These are phyloP conservation scores for Allacma fusca DNA, from an alignment of 2,888 invertebrate species.

Conservation along the genomic window DNA sequence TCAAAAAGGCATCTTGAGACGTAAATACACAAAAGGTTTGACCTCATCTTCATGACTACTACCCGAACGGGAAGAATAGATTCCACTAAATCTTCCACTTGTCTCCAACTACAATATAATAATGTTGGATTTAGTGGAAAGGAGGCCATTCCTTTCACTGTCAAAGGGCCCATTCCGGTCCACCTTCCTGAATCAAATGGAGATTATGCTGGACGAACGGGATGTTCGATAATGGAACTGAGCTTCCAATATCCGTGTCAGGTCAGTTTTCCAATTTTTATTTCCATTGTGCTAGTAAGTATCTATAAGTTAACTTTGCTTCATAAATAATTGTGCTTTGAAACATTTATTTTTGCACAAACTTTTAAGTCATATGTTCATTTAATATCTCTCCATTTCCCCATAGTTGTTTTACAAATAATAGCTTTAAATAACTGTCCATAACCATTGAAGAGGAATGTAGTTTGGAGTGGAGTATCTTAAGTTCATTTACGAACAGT, in stretches of 20 bases:
- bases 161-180: conserved; percentile 59
- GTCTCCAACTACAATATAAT: conserved; percentile 11
- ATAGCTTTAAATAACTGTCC: no score
- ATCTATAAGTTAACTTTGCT: no score
- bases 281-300: not conserved
- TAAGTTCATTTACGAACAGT: no score
- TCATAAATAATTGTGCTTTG: no score
- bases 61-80: conserved; percentile 21
- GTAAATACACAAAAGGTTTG: conserved; percentile 13
- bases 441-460: no score
- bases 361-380: no score
- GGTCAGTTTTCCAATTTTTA: conserved; percentile 17
- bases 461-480: no score
- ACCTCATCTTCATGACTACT: conserved; percentile 29
- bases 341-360: no score
- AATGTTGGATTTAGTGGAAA: conserved; percentile 41
- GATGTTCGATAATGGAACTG: conserved; percentile 57
- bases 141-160: conserved; percentile 55
- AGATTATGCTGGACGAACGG: conserved; percentile 47
- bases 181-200: conserved; percentile 47
- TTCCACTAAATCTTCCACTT: conserved; percentile 8
- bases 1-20: conserved; percentile 19
- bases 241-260: conserved; percentile 57
- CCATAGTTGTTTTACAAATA: no score
- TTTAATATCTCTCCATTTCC: no score